A percentile compares a stretch with the other conserved stretches of the same genome.
Evolutionary conservation across 2,888 invertebrate species (phyloP).

Genomic region (Ennomos fuscantarius): DNA sequence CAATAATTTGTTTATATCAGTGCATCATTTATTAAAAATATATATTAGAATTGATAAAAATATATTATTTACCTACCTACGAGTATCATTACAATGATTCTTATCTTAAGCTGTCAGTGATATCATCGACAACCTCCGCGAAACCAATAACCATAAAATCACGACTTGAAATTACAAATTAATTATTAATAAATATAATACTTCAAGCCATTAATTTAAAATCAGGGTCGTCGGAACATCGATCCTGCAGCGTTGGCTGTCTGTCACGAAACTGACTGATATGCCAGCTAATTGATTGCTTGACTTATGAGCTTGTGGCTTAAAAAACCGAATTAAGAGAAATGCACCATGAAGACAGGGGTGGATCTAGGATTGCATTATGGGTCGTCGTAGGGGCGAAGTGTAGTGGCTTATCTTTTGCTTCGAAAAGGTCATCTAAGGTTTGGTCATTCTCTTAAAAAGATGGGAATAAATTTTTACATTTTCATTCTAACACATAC

Average conservation of each 20-base stretch:
- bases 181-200: constrained; percentile 53
- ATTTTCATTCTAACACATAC: too few relatives aligned
- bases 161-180: constrained; percentile 50
- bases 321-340: constrained; percentile 48
- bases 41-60: too few relatives aligned
- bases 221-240: constrained; percentile 35
- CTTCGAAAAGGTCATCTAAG: too few relatives aligned
- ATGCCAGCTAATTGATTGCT: constrained; percentile 71
- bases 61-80: too few relatives aligned
- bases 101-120: constrained; percentile 22
- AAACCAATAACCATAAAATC: constrained; percentile 44
- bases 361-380: not conserved
- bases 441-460: too few relatives aligned
- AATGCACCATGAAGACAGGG: constrained; percentile 29
- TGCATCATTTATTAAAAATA: too few relatives aligned
- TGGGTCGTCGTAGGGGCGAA: not conserved
- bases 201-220: constrained; percentile 49
- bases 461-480: too few relatives aligned
- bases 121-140: constrained; percentile 21
- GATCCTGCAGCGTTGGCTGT: constrained; percentile 42
- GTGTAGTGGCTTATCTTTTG: not conserved
- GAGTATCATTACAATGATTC: constrained; percentile 3
- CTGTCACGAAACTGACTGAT: constrained; percentile 64
- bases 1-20: too few relatives aligned
- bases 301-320: constrained; percentile 70